These are phyloP conservation scores for Clarias fuscus DNA, from an alignment of 2,797 vertebrate genomes.

Conservation along the genomic window DNA sequence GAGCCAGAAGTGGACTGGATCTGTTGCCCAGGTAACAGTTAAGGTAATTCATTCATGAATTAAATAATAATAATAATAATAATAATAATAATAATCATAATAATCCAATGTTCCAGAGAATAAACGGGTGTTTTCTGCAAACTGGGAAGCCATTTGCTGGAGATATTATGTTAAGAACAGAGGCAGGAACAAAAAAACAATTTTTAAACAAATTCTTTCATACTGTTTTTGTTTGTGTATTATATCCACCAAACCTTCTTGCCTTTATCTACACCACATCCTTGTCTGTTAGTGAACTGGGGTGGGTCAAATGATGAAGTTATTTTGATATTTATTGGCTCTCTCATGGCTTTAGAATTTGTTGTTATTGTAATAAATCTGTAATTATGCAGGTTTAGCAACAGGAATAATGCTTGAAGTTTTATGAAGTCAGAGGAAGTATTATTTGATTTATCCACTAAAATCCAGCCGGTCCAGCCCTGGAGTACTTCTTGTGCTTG, in stretches of 20 bases:
- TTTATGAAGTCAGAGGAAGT: not conserved
- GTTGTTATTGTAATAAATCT: constrained; percentile 1
- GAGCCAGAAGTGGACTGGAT: too few species aligned
- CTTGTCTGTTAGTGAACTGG: not conserved
- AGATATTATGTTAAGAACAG: too few species aligned
- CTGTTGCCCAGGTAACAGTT: too few species aligned
- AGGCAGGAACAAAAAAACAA: too few species aligned
- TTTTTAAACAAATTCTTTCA: not conserved
- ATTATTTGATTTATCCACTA: not conserved
- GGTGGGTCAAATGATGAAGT: not conserved
- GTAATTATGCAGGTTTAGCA: not conserved
- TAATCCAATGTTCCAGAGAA: not conserved
- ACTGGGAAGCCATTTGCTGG: not conserved
- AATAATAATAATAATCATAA: too few species aligned
- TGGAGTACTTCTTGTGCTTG: not conserved
- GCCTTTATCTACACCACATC: not conserved
- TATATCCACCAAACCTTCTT: not conserved
- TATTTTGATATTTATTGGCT: not conserved
- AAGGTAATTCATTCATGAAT: too few species aligned
- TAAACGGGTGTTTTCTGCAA: not conserved
- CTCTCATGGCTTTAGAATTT: not conserved
- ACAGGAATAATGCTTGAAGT: not conserved
- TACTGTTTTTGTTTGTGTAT: not conserved
- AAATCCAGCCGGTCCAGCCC: not conserved
- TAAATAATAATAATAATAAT: too few species aligned